These are phyloP conservation scores for Pluvialis apricaria DNA, from an alignment of 2,113 vertebrate species.

Conservation along the genomic window DNA sequence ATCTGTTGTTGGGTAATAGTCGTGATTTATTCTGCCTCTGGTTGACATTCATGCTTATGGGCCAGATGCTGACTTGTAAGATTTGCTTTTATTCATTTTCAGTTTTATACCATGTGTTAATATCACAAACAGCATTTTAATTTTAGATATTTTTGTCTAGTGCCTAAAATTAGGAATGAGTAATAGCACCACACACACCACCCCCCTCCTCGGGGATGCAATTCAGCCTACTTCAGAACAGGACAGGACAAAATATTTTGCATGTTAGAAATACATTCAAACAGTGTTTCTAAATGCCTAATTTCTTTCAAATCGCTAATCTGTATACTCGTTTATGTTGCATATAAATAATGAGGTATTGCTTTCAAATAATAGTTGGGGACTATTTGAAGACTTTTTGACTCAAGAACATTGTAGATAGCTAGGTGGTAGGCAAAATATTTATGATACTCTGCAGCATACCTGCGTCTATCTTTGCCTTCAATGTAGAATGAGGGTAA, in stretches of 20 bases:
- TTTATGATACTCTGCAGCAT: background rate
- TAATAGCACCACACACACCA: background rate
- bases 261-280: background rate
- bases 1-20: constrained; percentile 52
- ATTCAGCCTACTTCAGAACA: background rate
- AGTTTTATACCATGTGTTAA: constrained; percentile 28
- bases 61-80: constrained; percentile 54
- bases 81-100: constrained; percentile 43
- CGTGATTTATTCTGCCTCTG: constrained; percentile 57
- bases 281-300: background rate
- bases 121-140: constrained; percentile 35
- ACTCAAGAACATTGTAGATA: background rate
- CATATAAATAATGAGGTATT: background rate
- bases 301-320: background rate
- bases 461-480: background rate
- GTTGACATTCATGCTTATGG: background rate
- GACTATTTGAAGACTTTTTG: background rate
- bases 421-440: background rate
- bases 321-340: background rate
- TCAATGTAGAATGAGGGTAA: background rate
- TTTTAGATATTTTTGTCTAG: constrained; percentile 14
- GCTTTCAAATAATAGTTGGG: background rate
- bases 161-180: constrained; percentile 32
- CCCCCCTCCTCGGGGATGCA: background rate
- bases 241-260: background rate